Evolutionary conservation across 64 coral and sea anemone genomes (phyloP), one percentile per base, ranked within the genome.

Genomic region (Porites lutea): DNA sequence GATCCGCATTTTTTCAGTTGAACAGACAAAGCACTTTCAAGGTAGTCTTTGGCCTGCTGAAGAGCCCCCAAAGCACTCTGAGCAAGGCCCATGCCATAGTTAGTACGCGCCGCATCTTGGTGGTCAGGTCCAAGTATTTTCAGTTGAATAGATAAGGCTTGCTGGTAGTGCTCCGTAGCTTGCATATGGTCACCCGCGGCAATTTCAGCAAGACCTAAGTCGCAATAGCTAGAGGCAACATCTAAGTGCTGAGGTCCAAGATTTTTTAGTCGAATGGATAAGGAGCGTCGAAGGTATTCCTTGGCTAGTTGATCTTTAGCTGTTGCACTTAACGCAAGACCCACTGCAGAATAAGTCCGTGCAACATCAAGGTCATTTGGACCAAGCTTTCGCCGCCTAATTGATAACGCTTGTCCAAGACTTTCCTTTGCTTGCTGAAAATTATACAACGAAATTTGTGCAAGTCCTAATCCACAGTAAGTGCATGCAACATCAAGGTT

Each of bases 81-180:
- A 14, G 58, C 49, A 79, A 0, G 19, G 58, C 50, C 76, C 76
- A 79, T 19, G 48, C 48, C 0, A 27, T 57, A 0, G 52, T 79
- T 57, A 21, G n/a, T 13, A 79, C 16, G 52, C 58, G 76, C 76
- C 19, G 58, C 20, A 57, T 79, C 52, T 19, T 0, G 0, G 52
- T 79, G 49, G 50, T 79, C 76, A 58, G n/a, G 18, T 55, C 52
- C 76, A 14, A 79, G 52, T 20, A 19, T 79, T 79, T 79, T 20
- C 19, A 79, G 52, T 57, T 21, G 52, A 79, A 79, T 57, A 6
- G 0, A 20, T 27, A 0, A 52, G 76, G 76, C 52, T 12, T 21
- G 54, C 0, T 79, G 3, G 58, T 57, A 20, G 57, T 79, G 23
- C 76, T 55, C 1, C 21, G 19, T 58, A 0, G 76, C 76, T 18